phyloP scores from a whole-genome alignment of 2,797 vertebrate species.

The Argya squamiceps region DNA sequence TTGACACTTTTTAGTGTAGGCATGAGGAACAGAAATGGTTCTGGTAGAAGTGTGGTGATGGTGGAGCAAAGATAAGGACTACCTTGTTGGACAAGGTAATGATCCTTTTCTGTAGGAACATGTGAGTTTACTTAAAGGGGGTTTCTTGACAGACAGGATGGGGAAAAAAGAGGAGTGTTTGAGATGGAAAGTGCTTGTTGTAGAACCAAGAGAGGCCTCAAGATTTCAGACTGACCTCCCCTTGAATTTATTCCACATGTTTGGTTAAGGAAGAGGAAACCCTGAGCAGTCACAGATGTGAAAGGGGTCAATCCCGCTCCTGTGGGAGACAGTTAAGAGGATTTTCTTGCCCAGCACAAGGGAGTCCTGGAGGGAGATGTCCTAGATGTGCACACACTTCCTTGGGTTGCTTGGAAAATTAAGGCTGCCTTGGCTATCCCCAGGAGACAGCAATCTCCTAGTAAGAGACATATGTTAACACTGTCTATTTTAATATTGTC shows the following conservation, averaged over 20 bases:
- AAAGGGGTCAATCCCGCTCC: neutral
- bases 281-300: neutral
- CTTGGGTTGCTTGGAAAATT: neutral
- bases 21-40: neutral
- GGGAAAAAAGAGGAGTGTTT: neutral
- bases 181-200: neutral
- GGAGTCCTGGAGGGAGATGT: neutral
- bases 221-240: neutral
- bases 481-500: neutral
- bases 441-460: neutral
- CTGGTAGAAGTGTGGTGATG: neutral
- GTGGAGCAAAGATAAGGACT: neutral
- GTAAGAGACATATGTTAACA: neutral
- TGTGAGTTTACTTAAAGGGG: fast-evolving
- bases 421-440: neutral
- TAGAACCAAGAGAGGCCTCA: neutral
- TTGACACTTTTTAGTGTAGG: fast-evolving
- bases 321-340: neutral
- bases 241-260: neutral
- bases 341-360: neutral
- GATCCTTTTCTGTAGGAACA: neutral
- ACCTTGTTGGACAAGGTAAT: neutral
- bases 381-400: neutral
- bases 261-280: neutral
- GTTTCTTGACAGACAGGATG: neutral